Evolutionary conservation across 2,113 vertebrate species (phyloP).

Genomic region (Sapajus apella): DNA sequence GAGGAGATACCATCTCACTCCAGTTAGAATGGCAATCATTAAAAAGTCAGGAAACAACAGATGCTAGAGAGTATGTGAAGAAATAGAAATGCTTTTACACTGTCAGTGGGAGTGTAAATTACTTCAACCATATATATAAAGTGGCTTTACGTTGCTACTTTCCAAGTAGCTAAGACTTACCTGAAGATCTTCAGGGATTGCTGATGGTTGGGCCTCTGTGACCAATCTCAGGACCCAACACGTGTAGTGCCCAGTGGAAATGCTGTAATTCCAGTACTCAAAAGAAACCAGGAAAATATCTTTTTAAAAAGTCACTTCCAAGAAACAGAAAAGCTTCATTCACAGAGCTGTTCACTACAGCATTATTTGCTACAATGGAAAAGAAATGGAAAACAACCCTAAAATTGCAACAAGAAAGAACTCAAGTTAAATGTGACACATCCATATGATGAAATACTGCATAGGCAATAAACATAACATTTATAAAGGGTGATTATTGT

Average conservation of each 20-base stretch:
- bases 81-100: no score
- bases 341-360: not conserved
- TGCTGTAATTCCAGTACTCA: not conserved
- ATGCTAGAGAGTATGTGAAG: no score
- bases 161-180: not conserved
- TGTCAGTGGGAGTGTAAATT: no score
- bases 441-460: not conserved
- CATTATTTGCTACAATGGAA: not conserved
- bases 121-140: not conserved
- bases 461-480: not conserved
- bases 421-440: not conserved
- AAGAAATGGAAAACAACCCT: not conserved
- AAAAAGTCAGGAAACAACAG: no score
- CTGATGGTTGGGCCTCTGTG: not conserved
- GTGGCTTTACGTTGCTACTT: not conserved
- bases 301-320: not conserved
- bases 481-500: not conserved
- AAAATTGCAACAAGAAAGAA: not conserved
- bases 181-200: not conserved
- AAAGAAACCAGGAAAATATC: not conserved
- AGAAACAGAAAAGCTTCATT: not conserved
- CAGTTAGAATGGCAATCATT: no score
- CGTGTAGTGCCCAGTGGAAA: not conserved
- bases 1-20: no score
- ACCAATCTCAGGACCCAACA: not conserved